phyloP scores from a whole-genome alignment of 2,797 vertebrate genomes.

The Anguilla megastoma region DNA sequence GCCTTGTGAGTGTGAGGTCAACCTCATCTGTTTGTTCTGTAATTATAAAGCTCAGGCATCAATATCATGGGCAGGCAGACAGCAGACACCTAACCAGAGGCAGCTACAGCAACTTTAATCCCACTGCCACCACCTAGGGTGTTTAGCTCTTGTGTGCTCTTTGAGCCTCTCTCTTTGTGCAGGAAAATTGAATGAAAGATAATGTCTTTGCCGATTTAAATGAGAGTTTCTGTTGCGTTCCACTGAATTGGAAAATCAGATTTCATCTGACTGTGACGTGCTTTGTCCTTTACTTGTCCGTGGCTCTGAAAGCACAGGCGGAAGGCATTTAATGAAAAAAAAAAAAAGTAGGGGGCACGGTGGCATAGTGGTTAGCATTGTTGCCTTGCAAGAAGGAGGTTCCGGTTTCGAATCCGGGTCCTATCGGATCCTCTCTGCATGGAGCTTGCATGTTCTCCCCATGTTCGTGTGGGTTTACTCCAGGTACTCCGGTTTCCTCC shows the following conservation, averaged over 20 bases:
- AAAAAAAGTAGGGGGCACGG: too few species aligned
- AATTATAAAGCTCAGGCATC: background rate
- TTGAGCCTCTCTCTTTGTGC: background rate
- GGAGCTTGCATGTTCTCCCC: too few species aligned
- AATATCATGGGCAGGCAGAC: background rate
- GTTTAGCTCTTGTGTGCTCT: background rate
- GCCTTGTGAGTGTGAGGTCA: background rate
- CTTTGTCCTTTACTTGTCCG: background rate
- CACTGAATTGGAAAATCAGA: constrained; percentile 5
- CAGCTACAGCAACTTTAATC: background rate
- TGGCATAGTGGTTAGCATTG: too few species aligned
- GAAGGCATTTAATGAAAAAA: background rate
- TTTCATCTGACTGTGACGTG: background rate
- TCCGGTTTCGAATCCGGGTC: too few species aligned
- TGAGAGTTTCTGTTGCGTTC: background rate
- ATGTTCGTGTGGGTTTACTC: too few species aligned
- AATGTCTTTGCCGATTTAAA: background rate
- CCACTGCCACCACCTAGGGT: background rate
- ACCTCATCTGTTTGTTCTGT: background rate
- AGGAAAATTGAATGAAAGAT: background rate
- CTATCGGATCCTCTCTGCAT: too few species aligned
- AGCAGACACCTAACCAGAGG: background rate
- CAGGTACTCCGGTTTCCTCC: too few species aligned
- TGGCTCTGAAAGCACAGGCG: background rate
- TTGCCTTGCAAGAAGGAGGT: too few species aligned